phyloP scores from a whole-genome alignment of 2,888 invertebrate genomes.

The Phlogophora meticulosa region DNA sequence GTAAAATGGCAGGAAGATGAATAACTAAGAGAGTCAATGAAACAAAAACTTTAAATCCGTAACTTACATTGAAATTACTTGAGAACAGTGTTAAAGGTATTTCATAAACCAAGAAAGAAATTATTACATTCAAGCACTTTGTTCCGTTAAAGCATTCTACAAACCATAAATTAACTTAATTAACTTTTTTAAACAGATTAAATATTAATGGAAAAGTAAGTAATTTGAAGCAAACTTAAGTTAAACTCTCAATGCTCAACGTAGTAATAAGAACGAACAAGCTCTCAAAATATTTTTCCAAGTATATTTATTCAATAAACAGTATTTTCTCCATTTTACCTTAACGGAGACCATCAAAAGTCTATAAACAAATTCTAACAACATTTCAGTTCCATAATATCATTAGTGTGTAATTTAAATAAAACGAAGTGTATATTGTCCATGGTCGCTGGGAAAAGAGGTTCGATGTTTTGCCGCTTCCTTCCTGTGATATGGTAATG shows the following conservation, averaged over 20 bases:
- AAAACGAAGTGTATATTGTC: conserved; percentile 50
- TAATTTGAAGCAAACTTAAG: not conserved
- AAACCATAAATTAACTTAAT: conserved; percentile 5
- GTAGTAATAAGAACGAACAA: not conserved
- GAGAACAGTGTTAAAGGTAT: not conserved
- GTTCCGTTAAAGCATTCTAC: not conserved
- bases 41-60: too few relatives aligned
- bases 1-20: too few relatives aligned
- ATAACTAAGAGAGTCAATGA: not conserved
- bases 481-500: conserved; percentile 65
- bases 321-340: conserved; percentile 7
- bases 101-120: not conserved
- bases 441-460: conserved; percentile 21
- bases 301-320: conserved; percentile 16
- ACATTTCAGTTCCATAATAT: conserved; percentile 11
- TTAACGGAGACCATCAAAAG: conserved; percentile 36
- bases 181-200: conserved; percentile 9
- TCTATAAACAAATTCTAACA: conserved; percentile 39
- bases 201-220: conserved; percentile 15
- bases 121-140: conserved; percentile 2
- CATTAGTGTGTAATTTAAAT: conserved; percentile 34
- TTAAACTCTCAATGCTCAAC: conserved; percentile 5
- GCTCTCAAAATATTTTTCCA: conserved; percentile 10
- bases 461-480: conserved; percentile 62
- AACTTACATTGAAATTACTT: not conserved